Evolutionary conservation across 1,140 invertebrate genomes (phyloP), one percentile per base, ranked within the genome.

Genomic region (Euborellia annulipes): DNA sequence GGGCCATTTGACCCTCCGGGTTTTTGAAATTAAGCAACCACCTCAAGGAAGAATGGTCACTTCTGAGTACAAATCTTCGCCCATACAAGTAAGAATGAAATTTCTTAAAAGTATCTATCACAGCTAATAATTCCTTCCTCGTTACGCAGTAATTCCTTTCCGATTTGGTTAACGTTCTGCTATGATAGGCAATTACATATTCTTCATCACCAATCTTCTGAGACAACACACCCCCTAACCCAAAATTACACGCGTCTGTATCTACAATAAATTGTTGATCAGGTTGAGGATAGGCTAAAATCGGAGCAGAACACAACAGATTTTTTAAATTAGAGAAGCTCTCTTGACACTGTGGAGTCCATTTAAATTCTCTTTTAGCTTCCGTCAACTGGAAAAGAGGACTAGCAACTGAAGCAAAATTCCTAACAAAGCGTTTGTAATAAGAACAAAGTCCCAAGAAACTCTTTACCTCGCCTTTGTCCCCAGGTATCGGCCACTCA

Each of bases 51-150:
- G 32, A 41, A 39, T 41, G 59, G 45, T 62, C 59, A 2, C 50
- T 55, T 9, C 49, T 19, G 11, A 58, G 52, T 36, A 41, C 53
- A 20, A 65, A 63, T 50, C 52, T 52, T 20, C 41, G 36, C 16
- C 59, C 60, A 36, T 54, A 58, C 9, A 62, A 27, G 48, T 63
- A 64, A 32, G 56, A 56, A 17, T 56, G 32, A 30, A 36, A 47
- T 13, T 41, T 16, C 41, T 47, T 47, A 18, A n/a, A 22, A 11
- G 37, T 14, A 37, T 39, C 40, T 3, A 47, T 41, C 11, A 59
- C 56, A 11, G 54, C 59, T 22, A 61, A 36, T 3, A 59, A 40
- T 54, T 61, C 57, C 30, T 56, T 54, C 50, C 61, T 57, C 9
- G 51, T 59, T 3, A 54, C 54, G 0, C 46, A 48, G 44, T 58